phyloP scores from a whole-genome alignment of 2,113 vertebrate genomes.

The Ginglymostoma cirratum region DNA sequence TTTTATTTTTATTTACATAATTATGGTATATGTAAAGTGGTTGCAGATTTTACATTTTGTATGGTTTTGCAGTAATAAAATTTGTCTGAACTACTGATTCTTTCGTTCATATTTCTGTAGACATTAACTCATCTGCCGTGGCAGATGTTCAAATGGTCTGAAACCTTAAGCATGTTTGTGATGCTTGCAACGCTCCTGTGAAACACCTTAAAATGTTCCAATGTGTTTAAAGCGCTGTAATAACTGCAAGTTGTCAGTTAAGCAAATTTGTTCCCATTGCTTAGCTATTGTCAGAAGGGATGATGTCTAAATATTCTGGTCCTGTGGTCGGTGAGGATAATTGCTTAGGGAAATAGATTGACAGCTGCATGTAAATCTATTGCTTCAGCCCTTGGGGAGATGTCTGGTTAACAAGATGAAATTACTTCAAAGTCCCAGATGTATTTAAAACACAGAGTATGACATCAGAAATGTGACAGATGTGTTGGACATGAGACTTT shows the following conservation, averaged over 20 bases:
- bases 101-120: not conserved
- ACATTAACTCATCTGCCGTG: not conserved
- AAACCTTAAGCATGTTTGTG: not conserved
- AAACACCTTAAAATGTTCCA: not conserved
- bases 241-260: not conserved
- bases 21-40: not conserved
- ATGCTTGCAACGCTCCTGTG: not conserved
- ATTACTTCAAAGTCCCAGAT: not conserved
- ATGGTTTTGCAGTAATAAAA: constrained; percentile 23
- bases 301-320: not conserved
- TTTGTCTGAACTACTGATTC: not conserved
- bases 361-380: not conserved
- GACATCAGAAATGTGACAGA: not conserved
- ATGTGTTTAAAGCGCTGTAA: not conserved
- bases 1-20: constrained; percentile 11
- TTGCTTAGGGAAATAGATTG: not conserved
- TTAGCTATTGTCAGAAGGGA: not conserved
- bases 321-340: not conserved
- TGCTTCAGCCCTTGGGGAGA: not conserved
- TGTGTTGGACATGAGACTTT: not conserved
- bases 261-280: not conserved
- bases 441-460: not conserved
- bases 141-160: not conserved
- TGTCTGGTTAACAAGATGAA: not conserved
- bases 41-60: constrained; percentile 29